Base-by-base conservation (phyloP, 2,888 invertebrate species). In the Capitulum mitella region DNA sequence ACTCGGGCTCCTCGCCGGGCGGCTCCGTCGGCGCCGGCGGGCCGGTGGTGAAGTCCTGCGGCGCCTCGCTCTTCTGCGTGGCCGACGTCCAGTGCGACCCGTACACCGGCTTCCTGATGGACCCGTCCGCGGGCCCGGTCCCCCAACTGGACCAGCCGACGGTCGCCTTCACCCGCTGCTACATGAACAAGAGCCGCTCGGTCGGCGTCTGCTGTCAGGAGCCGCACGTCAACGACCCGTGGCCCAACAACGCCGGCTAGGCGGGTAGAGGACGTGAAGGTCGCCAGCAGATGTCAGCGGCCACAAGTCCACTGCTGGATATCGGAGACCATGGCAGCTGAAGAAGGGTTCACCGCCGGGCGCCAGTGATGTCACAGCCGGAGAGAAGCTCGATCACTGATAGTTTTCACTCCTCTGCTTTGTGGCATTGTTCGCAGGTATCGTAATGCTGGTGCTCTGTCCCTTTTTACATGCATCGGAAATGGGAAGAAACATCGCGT, bases 171-270 rank as follows among this genome's bases (percentile, higher is more conserved):
- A 76, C 76, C 16, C 76, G 76, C 29, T 76, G 76, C 48, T 29
- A 32, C 29, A 76, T 76, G 76, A 48, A 19, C 16, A 32, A 76
- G 29, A 48, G 19, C 43, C 46, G 46, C 16, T 6, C 26, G 16
- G 76, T 32, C 26, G 75, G 76, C 19, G 76, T 76, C 46, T 76
- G 76, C 32, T 76, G 76, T 22, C 76, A 76, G 76, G 76, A 46
- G 32, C 76, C 76, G 46, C 76, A 76, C 19, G n/a, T 76, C 32
- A 76, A 76, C 76, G 76, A 76, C 32, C 76, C 76, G 3, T 76
- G 76, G 76, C 46, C 76, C 16, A 46, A 46, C 40, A 70, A 70
- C 40, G 70, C 26, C 26, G 19, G 70, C 32, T 64, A 70, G 61
- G 29, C 10, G 34, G 37, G 37, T 5, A 78, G 43, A n/a, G n/a